Conservation (phyloP, 1,140 invertebrate genomes). For the Plutomurus gul region DNA sequence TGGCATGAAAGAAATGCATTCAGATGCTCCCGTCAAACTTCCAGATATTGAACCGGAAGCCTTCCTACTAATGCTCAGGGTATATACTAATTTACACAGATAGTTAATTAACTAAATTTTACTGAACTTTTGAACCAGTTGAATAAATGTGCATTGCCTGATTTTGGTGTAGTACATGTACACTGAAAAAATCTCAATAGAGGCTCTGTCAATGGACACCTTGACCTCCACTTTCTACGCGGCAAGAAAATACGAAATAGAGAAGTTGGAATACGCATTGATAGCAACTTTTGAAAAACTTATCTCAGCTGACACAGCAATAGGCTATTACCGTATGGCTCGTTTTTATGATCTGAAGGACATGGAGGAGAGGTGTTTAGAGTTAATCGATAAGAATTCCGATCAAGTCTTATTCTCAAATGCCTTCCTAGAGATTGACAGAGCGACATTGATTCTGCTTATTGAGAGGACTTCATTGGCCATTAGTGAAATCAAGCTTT, state of each 20-base stretch:
- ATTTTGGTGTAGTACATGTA: no score
- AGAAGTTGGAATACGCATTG: not conserved
- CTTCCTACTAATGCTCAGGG: not conserved
- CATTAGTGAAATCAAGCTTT: conserved; percentile 1
- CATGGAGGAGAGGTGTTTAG: not conserved
- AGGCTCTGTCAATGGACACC: not conserved
- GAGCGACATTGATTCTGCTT: not conserved
- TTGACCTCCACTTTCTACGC: not conserved
- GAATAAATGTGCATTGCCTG: not conserved
- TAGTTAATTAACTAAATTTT: no score
- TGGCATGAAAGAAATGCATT: not conserved
- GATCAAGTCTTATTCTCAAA: not conserved
- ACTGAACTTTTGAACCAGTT: no score
- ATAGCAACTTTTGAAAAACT: not conserved
- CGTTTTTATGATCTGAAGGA: not conserved
- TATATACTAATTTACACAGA: not conserved
- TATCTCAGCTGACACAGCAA: not conserved
- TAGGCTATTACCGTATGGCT: not conserved
- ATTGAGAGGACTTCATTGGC: not conserved
- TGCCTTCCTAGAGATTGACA: not conserved
- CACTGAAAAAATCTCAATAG: not conserved
- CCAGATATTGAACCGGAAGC: conserved; percentile 12
- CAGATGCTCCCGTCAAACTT: not conserved
- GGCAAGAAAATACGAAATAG: not conserved
- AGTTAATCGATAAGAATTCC: not conserved